phyloP scores from a whole-genome alignment of 1,140 invertebrate genomes.

The Calephelis virginiensis region DNA sequence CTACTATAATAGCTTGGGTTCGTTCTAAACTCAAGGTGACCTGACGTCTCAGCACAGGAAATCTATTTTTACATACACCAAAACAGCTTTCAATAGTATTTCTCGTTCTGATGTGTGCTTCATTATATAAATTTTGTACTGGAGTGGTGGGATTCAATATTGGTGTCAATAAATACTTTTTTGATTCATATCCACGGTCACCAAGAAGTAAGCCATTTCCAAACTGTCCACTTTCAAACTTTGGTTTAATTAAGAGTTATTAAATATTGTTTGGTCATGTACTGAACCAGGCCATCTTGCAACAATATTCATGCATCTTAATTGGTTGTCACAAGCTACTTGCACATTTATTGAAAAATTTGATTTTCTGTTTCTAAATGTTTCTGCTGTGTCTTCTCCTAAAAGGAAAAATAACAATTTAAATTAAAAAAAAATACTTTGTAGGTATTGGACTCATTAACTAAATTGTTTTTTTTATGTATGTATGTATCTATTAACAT shows the following conservation, averaged over 20 bases:
- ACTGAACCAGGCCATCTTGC: too few species aligned
- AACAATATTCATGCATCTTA: not conserved
- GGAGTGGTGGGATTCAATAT: conserved; percentile 1
- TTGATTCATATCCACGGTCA: conserved; percentile 8
- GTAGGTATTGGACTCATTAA: too few species aligned
- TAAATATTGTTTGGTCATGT: conserved; percentile 1
- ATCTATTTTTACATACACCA: conserved; percentile 18
- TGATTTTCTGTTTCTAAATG: conserved; percentile 10
- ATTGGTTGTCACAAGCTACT: conserved; percentile 5
- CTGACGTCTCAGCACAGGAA: conserved; percentile 10
- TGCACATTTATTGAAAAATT: conserved; percentile 13
- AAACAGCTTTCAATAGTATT: conserved; percentile 19
- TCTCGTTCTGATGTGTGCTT: conserved; percentile 18
- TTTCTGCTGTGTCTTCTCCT: conserved; percentile 8
- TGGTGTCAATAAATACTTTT: conserved; percentile 16
- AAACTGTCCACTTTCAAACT: conserved; percentile 11
- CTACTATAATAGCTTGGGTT: conserved; percentile 10
- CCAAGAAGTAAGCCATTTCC: conserved; percentile 8
- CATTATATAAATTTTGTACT: conserved; percentile 9
- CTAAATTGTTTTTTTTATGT: too few species aligned
- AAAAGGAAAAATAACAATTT: not conserved
- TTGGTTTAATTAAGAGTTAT: not conserved
- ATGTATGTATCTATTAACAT: too few species aligned
- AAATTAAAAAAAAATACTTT: too few species aligned
- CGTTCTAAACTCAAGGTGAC: conserved; percentile 9